Evolutionary conservation across 1,140 invertebrate genomes (phyloP).

Genomic region (Drosophila funebris): DNA sequence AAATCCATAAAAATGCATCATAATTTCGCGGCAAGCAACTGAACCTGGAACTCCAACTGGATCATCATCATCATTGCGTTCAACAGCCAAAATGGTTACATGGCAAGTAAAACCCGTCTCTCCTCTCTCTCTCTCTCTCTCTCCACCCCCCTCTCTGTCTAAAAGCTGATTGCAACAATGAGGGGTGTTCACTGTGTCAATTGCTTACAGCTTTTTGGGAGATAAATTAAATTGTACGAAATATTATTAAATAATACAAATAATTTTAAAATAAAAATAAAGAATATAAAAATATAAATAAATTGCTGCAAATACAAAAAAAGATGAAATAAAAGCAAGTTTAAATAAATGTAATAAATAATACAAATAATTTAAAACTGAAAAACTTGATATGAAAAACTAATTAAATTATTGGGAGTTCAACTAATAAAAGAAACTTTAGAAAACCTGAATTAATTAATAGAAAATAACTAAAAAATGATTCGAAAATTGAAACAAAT

Average conservation of each 20-base stretch:
- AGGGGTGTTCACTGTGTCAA: not conserved
- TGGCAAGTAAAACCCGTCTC: not conserved
- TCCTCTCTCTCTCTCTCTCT: not conserved
- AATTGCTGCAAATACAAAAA: too few species aligned
- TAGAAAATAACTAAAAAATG: too few species aligned
- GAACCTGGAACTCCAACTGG: constrained; percentile 61
- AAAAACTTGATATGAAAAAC: too few species aligned
- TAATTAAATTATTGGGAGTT: too few species aligned
- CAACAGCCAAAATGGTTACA: constrained; percentile 19
- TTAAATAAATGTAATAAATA: too few species aligned
- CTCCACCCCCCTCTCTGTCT: not conserved
- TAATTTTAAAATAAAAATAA: not conserved
- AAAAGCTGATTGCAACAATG: not conserved
- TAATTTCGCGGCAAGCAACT: constrained; percentile 64
- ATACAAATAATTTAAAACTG: too few species aligned
- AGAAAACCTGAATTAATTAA: too few species aligned
- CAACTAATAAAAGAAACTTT: too few species aligned
- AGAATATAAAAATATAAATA: not conserved
- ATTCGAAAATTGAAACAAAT: too few species aligned
- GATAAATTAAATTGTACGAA: too few species aligned
- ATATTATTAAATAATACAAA: not conserved
- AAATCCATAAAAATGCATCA: constrained; percentile 84
- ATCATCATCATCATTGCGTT: constrained; percentile 50
- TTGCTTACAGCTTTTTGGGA: too few species aligned
- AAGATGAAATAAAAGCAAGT: not conserved